These are phyloP conservation scores for Stomatorhinus walkeri DNA, from an alignment of 2,797 vertebrate genomes.

Conservation along the genomic window DNA sequence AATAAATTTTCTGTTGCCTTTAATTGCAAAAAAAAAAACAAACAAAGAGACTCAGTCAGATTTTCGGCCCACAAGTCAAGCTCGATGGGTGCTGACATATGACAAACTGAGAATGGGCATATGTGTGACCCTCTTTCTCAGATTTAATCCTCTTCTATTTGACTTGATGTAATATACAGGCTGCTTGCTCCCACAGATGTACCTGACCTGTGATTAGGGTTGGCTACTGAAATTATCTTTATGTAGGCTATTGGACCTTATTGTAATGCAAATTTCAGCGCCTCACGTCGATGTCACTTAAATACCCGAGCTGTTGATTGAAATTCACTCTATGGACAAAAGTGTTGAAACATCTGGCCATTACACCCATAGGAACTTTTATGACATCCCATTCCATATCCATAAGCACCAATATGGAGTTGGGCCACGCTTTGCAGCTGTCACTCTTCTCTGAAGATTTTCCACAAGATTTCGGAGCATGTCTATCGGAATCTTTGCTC, in stretches of 20 bases:
- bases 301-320: background rate
- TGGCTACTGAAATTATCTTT: background rate
- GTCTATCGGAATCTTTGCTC: background rate
- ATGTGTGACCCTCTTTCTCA: background rate
- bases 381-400: background rate
- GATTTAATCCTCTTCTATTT: background rate
- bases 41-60: background rate
- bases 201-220: background rate
- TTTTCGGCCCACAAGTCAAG: background rate
- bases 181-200: background rate
- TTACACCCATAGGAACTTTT: background rate
- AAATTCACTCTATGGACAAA: background rate
- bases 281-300: background rate
- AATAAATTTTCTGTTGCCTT: constrained; percentile 24
- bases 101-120: background rate
- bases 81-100: background rate
- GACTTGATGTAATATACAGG: background rate
- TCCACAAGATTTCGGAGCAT: background rate
- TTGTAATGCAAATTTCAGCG: background rate
- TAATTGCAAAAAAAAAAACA: constrained; percentile 9
- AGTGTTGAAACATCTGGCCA: background rate
- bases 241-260: background rate
- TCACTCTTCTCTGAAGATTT: background rate
- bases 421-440: background rate
- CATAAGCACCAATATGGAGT: background rate